Base-by-base conservation (phyloP, 2,888 invertebrate species). In the Tiphia femorata region DNA sequence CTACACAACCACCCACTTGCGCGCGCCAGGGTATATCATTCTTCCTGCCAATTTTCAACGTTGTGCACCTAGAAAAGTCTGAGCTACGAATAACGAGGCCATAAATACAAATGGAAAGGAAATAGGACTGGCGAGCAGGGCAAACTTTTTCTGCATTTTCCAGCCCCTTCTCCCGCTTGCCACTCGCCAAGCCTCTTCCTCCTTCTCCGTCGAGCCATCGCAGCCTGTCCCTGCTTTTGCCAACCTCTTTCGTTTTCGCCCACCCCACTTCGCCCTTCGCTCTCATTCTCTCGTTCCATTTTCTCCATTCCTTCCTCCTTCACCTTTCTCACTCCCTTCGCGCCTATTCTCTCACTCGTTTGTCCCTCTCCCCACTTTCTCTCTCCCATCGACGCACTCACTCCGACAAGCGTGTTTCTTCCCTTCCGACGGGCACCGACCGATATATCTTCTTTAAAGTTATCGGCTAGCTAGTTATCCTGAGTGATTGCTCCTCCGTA, bases 81-180 rank as follows among this genome's bases (percentile, higher is more conserved):
- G 51, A 63, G 56, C 56, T 42, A 44, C 51, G 54, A 62, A 60
- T 52, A 64, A 58, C 59, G 62, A 49, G 43, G 63, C 62, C 71
- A 71, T 76, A 74, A 78, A 77, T 77, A 78, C 72, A 72, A 76
- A 75, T 73, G 72, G 70, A 76, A 71, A 66, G 72, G 70, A 76
- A 78, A 76, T 71, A 66, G 67, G 59, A 65, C 55, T 44, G 50
- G 54, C 49, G 53, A 55, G 40, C 2, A 2, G 47, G 38, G 58
- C 37, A 40, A 69, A 62, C 55, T 68, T 73, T 65, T 64, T 65
- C 60, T 53, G 49, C 58, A 61, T 58, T 61, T 59, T 50, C 25
- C 17, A 16, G n/a, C n/a, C n/a, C n/a, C n/a, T n/a, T n/a, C n/a
- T n/a, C n/a, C n/a, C n/a, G n/a, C n/a, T n/a, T n/a, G n/a, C n/a